Conservation (phyloP, 2,797 vertebrate genomes). For the Rhincodon typus region DNA sequence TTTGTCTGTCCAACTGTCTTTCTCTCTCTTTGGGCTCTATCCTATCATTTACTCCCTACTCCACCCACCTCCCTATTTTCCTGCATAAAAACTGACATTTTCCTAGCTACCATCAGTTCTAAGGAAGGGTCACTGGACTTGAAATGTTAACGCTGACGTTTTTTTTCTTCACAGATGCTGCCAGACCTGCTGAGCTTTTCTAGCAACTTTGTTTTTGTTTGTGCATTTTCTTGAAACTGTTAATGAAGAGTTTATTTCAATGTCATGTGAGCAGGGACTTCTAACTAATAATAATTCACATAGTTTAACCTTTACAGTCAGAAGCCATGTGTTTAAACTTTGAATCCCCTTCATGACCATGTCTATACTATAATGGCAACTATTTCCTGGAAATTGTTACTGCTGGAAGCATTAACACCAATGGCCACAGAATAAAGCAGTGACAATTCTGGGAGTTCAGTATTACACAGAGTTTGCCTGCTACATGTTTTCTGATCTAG, state of each 20-base stretch:
- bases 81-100: no score
- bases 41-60: no score
- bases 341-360: not conserved
- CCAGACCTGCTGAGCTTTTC: no score
- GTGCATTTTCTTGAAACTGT: slow-evolving; percentile 36
- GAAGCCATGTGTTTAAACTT: not conserved
- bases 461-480: not conserved
- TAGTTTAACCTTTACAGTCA: not conserved
- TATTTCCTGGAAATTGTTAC: not conserved
- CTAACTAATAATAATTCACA: not conserved
- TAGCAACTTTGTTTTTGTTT: no score
- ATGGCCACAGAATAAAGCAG: not conserved
- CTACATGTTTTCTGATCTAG: not conserved
- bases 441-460: not conserved
- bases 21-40: no score
- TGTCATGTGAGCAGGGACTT: not conserved
- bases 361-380: no score
- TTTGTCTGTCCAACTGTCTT: no score
- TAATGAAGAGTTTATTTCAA: not conserved
- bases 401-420: not conserved
- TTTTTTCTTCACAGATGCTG: slow-evolving; percentile 35
- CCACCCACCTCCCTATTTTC: no score
- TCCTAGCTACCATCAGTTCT: no score
- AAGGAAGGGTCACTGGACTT: no score
- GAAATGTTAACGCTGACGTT: no score